phyloP scores from a whole-genome alignment of 2,888 invertebrate species.

The Platycheirus albimanus region DNA sequence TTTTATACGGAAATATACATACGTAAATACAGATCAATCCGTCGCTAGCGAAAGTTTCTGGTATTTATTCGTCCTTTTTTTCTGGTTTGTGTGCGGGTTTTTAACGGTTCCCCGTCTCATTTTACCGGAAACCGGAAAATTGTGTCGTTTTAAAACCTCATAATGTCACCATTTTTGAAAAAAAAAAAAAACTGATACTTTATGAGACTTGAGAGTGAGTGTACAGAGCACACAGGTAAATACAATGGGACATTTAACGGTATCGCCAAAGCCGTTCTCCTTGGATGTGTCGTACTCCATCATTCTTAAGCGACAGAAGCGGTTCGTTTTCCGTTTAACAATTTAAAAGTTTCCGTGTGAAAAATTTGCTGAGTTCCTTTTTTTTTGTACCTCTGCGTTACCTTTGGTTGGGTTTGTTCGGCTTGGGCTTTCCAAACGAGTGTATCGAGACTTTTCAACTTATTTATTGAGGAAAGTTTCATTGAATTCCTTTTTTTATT shows the following conservation, averaged over 20 bases:
- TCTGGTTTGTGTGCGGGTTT: neutral
- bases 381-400: constrained; percentile 5
- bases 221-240: neutral
- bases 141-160: constrained; percentile 69
- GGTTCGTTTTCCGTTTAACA: constrained; percentile 67
- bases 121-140: constrained; percentile 62
- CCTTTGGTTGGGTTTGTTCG: neutral
- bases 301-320: constrained; percentile 56
- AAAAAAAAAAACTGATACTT: constrained; percentile 55
- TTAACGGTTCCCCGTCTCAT: neutral
- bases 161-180: constrained; percentile 58
- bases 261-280: constrained; percentile 20
- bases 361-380: constrained; percentile 56
- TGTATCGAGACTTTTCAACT: constrained; percentile 70
- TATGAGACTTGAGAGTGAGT: constrained; percentile 5
- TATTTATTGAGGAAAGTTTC: constrained; percentile 72
- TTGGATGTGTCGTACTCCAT: constrained; percentile 36
- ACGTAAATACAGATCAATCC: constrained; percentile 53
- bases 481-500: constrained; percentile 40
- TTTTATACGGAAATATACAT: constrained; percentile 37
- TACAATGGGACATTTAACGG: constrained; percentile 28
- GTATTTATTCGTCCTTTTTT: constrained; percentile 36
- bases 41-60: constrained; percentile 19
- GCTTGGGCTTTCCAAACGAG: constrained; percentile 31
- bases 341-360: constrained; percentile 68